A percentile compares a stretch with the other conserved stretches of the same genome.
These are phyloP conservation scores for Myathropa florea DNA, from an alignment of 2,888 invertebrate genomes.

Conservation along the genomic window DNA sequence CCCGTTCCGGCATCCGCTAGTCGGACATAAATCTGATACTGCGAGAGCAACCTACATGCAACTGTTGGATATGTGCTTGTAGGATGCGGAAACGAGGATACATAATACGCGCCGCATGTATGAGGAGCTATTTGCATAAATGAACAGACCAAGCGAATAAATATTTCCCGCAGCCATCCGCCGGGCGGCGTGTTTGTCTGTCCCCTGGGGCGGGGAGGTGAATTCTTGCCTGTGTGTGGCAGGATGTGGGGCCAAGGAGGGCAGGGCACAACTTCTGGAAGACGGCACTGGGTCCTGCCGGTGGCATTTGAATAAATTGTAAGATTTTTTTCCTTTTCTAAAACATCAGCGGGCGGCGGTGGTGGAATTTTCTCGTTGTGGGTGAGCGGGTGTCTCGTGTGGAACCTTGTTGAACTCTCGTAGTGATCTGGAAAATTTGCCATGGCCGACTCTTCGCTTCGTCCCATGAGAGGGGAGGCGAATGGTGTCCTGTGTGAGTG, in stretches of 20 bases:
- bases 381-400: background rate
- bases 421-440: constrained; percentile 44
- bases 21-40: constrained; percentile 45
- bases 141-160: constrained; percentile 43
- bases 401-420: constrained; percentile 2
- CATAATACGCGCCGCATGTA: background rate
- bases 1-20: background rate
- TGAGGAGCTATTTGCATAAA: constrained; percentile 49
- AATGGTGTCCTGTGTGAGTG: constrained; percentile 13
- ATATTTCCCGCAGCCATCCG: constrained; percentile 1
- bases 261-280: background rate
- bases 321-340: background rate
- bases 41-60: constrained; percentile 20
- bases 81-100: background rate
- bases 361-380: background rate
- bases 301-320: constrained; percentile 55
- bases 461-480: constrained; percentile 24
- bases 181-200: background rate
- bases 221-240: background rate
- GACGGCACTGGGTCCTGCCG: constrained; percentile 14
- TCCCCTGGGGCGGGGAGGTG: too few species aligned
- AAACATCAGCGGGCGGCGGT: constrained; percentile 17
- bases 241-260: background rate
- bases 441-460: constrained; percentile 10
- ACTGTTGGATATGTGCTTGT: background rate